phyloP scores from a whole-genome alignment of 1,140 invertebrate genomes.

The Lepidotrigona ventralis region DNA sequence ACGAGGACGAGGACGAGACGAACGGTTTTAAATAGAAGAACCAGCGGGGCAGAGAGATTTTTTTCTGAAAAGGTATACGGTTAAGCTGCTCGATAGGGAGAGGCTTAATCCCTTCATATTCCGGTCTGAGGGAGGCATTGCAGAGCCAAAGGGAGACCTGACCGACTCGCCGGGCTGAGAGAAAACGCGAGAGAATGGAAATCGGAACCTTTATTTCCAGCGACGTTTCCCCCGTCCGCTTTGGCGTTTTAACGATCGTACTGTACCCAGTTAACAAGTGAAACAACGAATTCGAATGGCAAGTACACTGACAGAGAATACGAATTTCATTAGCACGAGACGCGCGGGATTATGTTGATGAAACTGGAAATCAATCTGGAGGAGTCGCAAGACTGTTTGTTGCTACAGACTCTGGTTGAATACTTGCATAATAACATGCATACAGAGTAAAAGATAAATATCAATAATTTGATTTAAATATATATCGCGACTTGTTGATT shows the following conservation, averaged over 20 bases:
- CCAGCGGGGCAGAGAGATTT: not conserved
- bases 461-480: too few species aligned
- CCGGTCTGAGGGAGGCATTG: constrained; percentile 6
- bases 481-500: too few species aligned
- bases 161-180: not conserved
- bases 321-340: not conserved
- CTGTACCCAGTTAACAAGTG: not conserved
- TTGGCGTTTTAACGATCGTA: too few species aligned
- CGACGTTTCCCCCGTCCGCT: not conserved
- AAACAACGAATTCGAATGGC: not conserved
- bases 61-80: not conserved
- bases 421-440: too few species aligned
- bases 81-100: constrained; percentile 10
- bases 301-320: not conserved
- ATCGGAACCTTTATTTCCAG: constrained; percentile 10
- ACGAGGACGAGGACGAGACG: too few species aligned
- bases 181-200: constrained; percentile 1
- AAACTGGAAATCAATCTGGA: too few species aligned
- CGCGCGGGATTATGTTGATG: too few species aligned
- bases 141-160: constrained; percentile 16
- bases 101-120: constrained; percentile 53
- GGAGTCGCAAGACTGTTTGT: too few species aligned
- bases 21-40: not conserved
- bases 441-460: too few species aligned
- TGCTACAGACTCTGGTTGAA: too few species aligned